A percentile compares a stretch with the other conserved stretches of the same genome.
Evolutionary conservation across 92 coral and sea anemone genomes (phyloP).

Genomic region (Parazoanthus swiftii): DNA sequence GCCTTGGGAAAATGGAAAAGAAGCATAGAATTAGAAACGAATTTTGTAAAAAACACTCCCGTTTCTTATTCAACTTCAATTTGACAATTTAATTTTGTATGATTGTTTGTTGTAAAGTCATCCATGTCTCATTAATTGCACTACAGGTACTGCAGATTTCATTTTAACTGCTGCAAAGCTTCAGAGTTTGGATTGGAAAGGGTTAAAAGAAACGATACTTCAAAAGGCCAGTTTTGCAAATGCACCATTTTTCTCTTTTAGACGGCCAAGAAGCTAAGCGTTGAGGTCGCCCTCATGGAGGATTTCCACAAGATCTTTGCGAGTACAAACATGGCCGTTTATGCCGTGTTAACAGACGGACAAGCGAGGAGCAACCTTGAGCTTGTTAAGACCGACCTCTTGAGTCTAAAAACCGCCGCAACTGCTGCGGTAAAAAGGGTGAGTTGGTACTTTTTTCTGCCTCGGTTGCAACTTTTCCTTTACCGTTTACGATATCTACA

Average conservation of each 20-base stretch:
- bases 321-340: background rate
- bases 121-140: too few relatives aligned
- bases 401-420: slow-evolving; percentile 16
- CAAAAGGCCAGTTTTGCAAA: background rate
- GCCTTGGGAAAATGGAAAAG: too few relatives aligned
- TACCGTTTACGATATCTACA: background rate
- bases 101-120: too few relatives aligned
- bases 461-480: background rate
- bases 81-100: too few relatives aligned
- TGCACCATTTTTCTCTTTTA: background rate
- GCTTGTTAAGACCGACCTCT: slow-evolving; percentile 21
- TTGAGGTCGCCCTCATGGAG: slow-evolving; percentile 21
- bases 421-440: slow-evolving; percentile 14
- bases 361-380: slow-evolving; percentile 7
- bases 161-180: too few relatives aligned
- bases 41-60: too few relatives aligned
- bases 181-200: too few relatives aligned
- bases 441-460: background rate
- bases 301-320: background rate
- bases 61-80: too few relatives aligned
- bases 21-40: too few relatives aligned
- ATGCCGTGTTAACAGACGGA: background rate
- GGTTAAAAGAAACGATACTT: too few relatives aligned
- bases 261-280: slow-evolving; percentile 8
- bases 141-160: too few relatives aligned